These are phyloP conservation scores for Megaustenia siamemsis DNA, from an alignment of 2,888 invertebrate genomes.

Conservation along the genomic window DNA sequence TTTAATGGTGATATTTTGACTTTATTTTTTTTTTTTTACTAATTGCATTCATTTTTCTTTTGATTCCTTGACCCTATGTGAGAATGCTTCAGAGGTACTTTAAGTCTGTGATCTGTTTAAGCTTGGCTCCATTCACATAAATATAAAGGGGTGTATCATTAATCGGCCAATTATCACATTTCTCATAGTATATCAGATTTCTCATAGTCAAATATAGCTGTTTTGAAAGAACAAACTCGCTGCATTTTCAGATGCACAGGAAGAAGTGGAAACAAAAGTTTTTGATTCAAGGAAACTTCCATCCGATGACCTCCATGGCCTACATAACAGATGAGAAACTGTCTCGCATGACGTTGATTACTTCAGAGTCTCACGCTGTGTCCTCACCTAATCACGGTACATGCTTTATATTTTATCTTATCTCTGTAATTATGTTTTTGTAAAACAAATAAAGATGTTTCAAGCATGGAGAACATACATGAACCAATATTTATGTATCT, in stretches of 20 bases:
- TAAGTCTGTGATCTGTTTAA: no score
- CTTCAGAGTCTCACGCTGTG: conserved; percentile 86
- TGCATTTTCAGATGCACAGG: conserved; percentile 86
- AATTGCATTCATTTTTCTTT: no score
- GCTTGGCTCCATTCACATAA: no score
- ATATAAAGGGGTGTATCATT: no score
- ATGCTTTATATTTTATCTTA: not conserved
- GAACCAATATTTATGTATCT: no score
- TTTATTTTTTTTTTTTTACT: no score
- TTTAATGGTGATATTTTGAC: no score
- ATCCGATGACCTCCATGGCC: conserved; percentile 92
- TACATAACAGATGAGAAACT: conserved; percentile 87
- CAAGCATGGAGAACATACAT: no score
- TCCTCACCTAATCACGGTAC: conserved; percentile 84
- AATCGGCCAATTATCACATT: no score
- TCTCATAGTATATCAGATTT: not conserved
- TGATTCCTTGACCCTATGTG: no score
- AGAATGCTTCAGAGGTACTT: no score
- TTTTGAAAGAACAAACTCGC: not conserved
- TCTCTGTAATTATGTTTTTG: not conserved
- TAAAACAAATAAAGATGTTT: no score
- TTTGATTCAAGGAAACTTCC: conserved; percentile 96
- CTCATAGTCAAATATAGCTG: not conserved
- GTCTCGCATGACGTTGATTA: conserved; percentile 74
- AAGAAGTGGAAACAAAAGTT: conserved; percentile 90